Percentiles rank a stretch among this genome's conserved stretches.
Evolutionary conservation across 2,113 vertebrate species (phyloP).

Genomic region (Pseudopodoces humilis): DNA sequence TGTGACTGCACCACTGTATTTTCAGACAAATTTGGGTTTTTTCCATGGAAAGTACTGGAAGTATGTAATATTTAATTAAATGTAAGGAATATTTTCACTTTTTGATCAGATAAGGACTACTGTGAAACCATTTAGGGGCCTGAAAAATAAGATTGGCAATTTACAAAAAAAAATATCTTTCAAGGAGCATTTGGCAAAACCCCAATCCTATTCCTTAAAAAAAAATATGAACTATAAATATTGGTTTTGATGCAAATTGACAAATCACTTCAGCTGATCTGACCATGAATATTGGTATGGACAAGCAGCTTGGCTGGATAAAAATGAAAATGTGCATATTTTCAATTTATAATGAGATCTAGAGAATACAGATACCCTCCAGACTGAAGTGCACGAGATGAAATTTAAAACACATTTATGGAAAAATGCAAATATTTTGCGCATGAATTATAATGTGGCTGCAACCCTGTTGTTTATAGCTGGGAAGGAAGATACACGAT

Average conservation of each 20-base stretch:
- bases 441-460: constrained; percentile 3
- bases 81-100: background rate
- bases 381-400: background rate
- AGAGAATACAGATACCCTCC: background rate
- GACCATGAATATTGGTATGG: background rate
- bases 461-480: background rate
- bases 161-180: background rate
- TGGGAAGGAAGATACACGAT: background rate
- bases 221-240: background rate
- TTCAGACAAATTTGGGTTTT: fast-evolving
- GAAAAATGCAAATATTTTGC: constrained; percentile 23
- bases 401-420: constrained; percentile 18
- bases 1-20: background rate
- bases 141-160: background rate
- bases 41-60: background rate
- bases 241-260: background rate
- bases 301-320: background rate
- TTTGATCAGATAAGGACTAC: background rate
- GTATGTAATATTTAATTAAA: background rate
- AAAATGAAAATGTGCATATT: background rate
- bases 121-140: background rate
- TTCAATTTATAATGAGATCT: background rate
- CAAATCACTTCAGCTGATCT: constrained; percentile 1
- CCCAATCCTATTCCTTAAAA: background rate
- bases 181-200: background rate